phyloP scores from a whole-genome alignment of 2,113 vertebrate genomes.

The Chaetops frenatus region DNA sequence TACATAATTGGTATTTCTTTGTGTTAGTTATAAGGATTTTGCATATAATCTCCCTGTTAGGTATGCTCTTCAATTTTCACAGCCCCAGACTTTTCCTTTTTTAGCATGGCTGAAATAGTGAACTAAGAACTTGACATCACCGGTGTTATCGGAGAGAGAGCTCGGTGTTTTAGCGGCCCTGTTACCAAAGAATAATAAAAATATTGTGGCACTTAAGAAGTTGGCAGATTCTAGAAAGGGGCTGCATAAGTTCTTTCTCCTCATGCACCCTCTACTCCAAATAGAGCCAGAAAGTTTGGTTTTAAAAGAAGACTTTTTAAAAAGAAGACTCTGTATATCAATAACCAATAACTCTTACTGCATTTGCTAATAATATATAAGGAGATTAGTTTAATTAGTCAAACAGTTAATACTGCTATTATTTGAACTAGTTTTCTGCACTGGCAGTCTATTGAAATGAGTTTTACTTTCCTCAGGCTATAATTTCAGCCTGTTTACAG shows the following conservation, averaged over 20 bases:
- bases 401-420: slow-evolving; percentile 6
- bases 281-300: background rate
- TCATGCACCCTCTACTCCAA: background rate
- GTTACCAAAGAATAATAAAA: background rate
- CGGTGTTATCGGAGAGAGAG: background rate
- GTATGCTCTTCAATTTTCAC: background rate
- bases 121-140: background rate
- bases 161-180: rapidly evolving
- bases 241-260: background rate
- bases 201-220: background rate
- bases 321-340: background rate
- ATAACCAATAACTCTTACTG: background rate
- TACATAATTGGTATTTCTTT: background rate
- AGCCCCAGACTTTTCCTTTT: background rate
- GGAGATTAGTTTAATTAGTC: slow-evolving; percentile 31
- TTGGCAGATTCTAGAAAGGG: background rate
- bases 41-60: background rate
- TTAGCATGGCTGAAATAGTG: background rate
- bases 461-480: background rate
- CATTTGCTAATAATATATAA: slow-evolving; percentile 8
- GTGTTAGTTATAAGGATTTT: background rate
- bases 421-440: slow-evolving; percentile 32
- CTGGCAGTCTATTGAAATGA: background rate
- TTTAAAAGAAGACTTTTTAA: background rate
- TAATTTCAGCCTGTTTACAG: background rate